Evolutionary conservation across 2,888 invertebrate species (phyloP).

Genomic region (Erebia ligea): DNA sequence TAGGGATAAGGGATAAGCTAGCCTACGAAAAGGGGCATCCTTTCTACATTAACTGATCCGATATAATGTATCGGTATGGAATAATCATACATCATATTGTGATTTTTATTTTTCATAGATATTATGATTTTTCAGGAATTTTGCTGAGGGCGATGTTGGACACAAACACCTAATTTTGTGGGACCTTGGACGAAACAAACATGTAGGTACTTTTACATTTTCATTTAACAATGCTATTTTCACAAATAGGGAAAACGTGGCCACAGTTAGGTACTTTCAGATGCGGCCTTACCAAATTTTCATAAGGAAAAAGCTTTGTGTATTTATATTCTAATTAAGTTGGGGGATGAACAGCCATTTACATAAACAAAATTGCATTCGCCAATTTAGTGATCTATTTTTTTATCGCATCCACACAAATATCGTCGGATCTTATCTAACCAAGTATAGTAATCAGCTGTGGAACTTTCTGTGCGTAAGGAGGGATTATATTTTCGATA

Average conservation of each 20-base stretch:
- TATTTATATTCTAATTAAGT: not conserved
- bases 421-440: conserved; percentile 60
- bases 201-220: too few species aligned
- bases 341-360: not conserved
- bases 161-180: not conserved
- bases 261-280: not conserved
- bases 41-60: not conserved
- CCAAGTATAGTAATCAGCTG: conserved; percentile 75
- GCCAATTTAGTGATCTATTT: not conserved
- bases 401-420: conserved; percentile 53
- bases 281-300: not conserved
- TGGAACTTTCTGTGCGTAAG: conserved; percentile 74
- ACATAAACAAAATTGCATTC: not conserved
- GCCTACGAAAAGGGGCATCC: conserved; percentile 48
- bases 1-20: conserved; percentile 54
- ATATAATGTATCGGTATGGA: not conserved
- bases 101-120: not conserved
- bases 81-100: too few species aligned
- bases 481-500: conserved; percentile 83
- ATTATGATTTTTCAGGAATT: not conserved
- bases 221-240: too few species aligned
- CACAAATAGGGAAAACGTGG: not conserved
- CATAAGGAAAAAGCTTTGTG: not conserved
- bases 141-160: not conserved
- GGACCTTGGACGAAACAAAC: too few species aligned